Base-by-base conservation (phyloP, 2,113 vertebrate genomes). In the Calonectris borealis region DNA sequence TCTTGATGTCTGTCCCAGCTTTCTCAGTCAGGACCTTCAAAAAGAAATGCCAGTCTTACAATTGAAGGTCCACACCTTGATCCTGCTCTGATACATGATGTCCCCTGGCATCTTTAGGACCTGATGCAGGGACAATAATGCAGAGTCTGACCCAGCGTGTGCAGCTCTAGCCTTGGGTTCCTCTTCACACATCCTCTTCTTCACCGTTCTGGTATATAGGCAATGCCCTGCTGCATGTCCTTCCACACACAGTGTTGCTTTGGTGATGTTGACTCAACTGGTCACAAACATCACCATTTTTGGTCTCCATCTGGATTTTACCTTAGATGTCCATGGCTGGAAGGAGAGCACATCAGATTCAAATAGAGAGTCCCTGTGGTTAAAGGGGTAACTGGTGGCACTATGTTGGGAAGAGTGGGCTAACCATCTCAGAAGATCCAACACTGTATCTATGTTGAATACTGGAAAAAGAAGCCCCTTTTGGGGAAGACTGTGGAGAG, bases 51-150 rank as follows among this genome's bases (percentile, higher is more conserved):
- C 62, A 58, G 31, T 16, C 34, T 54, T 72, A n/a, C 13, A 62
- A 22, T 1, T 32, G 61, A 72, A 96, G 40, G 20, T 70, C 40
- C 44, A 61, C 40, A 65, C 42, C 80, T 61, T 52, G 51, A 9
- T 52, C 51, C 36, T 75, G 40, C 46, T 52, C 32, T 46, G 2
- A 4, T 3, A 7, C 0, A 0, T 34, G 46, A 26, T 1, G 5
- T 26, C 4, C 9, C n/a, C 64, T 69, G 75, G 6, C 16, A 78
- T 22, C n/a, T 65, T 88, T 40, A 83, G 51, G 65, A 42, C 14
- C 14, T 66, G 15, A 52, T 36, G 29, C 29, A 60, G 51, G 13
- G 22, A 38, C 36, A 64, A 6, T 44, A 62, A 64, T 26, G 24
- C 32, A 73, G 16, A 42, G 17, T 13, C 8, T 86, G 48, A 75